A percentile compares a stretch with the other conserved stretches of the same genome.
Conservation (phyloP, 2,797 vertebrate species). For the Huso huso region DNA sequence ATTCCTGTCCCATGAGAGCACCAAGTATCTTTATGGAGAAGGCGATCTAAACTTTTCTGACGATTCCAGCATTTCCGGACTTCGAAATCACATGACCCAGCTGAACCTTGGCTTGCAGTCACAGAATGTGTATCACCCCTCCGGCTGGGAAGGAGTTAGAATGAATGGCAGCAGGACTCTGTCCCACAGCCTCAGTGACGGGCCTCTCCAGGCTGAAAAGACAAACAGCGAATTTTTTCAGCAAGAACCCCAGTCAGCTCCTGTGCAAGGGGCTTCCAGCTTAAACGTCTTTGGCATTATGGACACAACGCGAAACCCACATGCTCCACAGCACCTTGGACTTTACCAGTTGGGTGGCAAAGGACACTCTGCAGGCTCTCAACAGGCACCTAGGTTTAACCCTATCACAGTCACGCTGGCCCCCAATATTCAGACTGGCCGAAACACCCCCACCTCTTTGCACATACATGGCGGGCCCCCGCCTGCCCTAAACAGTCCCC, state of each 20-base stretch:
- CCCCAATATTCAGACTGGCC: slow-evolving; percentile 86
- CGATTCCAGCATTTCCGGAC: slow-evolving; percentile 71
- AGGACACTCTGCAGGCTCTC: slow-evolving; percentile 63
- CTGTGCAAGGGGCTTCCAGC: slow-evolving; percentile 70
- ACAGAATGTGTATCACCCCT: slow-evolving; percentile 80
- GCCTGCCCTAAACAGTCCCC: slow-evolving; percentile 82
- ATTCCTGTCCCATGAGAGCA: slow-evolving; percentile 89
- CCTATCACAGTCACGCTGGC: slow-evolving; percentile 96
- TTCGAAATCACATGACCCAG: slow-evolving; percentile 98
- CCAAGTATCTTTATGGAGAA: slow-evolving; percentile 87
- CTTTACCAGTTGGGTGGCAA: slow-evolving; percentile 81
- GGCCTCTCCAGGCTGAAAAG: slow-evolving; percentile 78
- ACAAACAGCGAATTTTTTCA: slow-evolving; percentile 78
- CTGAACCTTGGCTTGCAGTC: slow-evolving; percentile 93
- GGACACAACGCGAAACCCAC: slow-evolving; percentile 78
- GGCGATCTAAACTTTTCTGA: slow-evolving; percentile 76
- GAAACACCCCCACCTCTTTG: slow-evolving; percentile 95
- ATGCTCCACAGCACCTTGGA: slow-evolving; percentile 85
- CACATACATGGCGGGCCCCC: slow-evolving; percentile 96
- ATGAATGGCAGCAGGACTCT: slow-evolving; percentile 95
- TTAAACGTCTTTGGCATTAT: slow-evolving; percentile 80
- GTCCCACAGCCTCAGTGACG: slow-evolving; percentile 88
- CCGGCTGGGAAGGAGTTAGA: slow-evolving; percentile 77
- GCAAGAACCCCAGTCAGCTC: slow-evolving; percentile 82
- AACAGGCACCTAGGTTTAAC: slow-evolving; percentile 84